Base-by-base conservation (phyloP, 2,797 vertebrate genomes). In the Erpetoichthys calabaricus region DNA sequence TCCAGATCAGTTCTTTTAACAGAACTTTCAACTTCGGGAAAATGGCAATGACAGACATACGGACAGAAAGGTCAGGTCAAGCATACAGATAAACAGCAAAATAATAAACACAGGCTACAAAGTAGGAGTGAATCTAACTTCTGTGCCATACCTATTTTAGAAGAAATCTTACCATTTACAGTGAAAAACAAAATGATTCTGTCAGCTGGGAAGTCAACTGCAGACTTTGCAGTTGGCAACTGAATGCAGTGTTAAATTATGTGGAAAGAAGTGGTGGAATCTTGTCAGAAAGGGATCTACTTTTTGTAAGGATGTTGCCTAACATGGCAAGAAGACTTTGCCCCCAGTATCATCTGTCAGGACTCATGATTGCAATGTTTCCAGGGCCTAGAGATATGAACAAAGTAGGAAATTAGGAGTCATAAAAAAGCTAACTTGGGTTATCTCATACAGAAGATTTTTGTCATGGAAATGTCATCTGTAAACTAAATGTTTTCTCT, bases 281-380 rank as follows among this genome's bases (percentile, higher is more conserved):
- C 74, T 74, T 85, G 84, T 86, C 83, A 83, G 73, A 70, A 80
- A 65, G 66, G 67, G 67, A 75, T 59, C 62, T 61, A 66, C 6
- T 73, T 69, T 63, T 59, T 66, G 60, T 56, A 68, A 77, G 73
- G 59, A 62, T 69, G 70, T 42, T 67, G 78, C 80, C 76, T 73
- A 76, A 82, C 77, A 61, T 84, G 80, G 83, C 82, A 85, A 68
- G 60, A 67, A 70, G 74, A 69, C 63, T 59, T 53, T 78, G 78
- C 82, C 82, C 73, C 76, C 68, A 75, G 80, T 80, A 73, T 73
- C 65, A 57, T 66, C 75, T 85, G 82, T 85, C 82, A 83, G 73
- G 68, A 72, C 76, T 75, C 73, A 84, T 87, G 81, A 84, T 70
- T 65, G 47, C 73, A 55, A 43, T 43, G 9, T 43, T 25, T n/a